Conservation (phyloP, 2,113 vertebrate genomes). For the Thunnus thynnus region DNA sequence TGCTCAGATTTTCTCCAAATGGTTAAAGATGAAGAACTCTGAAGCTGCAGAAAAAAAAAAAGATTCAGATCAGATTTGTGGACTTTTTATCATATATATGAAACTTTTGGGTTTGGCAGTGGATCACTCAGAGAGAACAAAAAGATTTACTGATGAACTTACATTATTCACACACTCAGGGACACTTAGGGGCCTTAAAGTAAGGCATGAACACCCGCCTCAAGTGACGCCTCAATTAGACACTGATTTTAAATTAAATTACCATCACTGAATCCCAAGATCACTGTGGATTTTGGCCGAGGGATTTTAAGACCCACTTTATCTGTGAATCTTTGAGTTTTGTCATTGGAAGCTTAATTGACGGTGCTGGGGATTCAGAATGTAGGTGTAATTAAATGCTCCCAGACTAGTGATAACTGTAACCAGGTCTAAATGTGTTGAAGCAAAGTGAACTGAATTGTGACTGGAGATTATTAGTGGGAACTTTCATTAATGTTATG, state of each 20-base stretch:
- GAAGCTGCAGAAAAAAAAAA: not conserved
- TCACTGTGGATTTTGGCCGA: slow-evolving; percentile 31
- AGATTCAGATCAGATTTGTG: slow-evolving; percentile 7
- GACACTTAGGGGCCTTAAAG: slow-evolving; percentile 57
- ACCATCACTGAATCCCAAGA: slow-evolving; percentile 62
- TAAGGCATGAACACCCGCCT: slow-evolving; percentile 33
- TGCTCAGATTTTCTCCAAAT: slow-evolving; percentile 42
- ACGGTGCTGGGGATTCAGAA: slow-evolving; percentile 4
- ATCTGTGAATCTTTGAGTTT: slow-evolving; percentile 50
- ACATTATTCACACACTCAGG: slow-evolving; percentile 72
- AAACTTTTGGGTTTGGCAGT: slow-evolving; percentile 44
- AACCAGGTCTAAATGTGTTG: slow-evolving; percentile 6
- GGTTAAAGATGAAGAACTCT: slow-evolving; percentile 31
- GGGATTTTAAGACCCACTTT: slow-evolving; percentile 70
- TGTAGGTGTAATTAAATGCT: slow-evolving; percentile 66
- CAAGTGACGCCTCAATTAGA: slow-evolving; percentile 64
- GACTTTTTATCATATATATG: slow-evolving; percentile 30
- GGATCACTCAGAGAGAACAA: slow-evolving; percentile 67
- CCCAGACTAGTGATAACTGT: slow-evolving; percentile 39
- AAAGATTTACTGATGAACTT: slow-evolving; percentile 75
- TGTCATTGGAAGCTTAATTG: slow-evolving; percentile 45
- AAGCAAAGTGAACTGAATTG: slow-evolving; percentile 32
- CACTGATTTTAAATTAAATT: slow-evolving; percentile 69
- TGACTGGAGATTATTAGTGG: slow-evolving; percentile 13
- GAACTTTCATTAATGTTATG: not conserved